Base-by-base conservation (phyloP, 2,113 vertebrate genomes). In the Ceyx melanurus region DNA sequence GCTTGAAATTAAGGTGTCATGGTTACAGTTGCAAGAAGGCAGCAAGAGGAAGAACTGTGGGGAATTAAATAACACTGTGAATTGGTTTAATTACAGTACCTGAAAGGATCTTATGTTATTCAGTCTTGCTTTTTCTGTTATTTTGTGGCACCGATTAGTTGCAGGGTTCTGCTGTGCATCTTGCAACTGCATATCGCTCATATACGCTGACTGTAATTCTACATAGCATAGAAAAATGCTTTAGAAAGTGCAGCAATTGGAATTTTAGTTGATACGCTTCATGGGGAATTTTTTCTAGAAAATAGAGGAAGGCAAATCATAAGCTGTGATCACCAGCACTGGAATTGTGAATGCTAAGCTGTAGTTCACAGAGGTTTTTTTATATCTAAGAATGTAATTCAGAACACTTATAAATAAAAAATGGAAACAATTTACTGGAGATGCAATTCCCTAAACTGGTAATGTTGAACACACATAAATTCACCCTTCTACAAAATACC, bases 51-150 rank as follows among this genome's bases (percentile, higher is more conserved):
- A 90, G 76, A 89, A 80, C 93, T 19, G 19, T 56, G 72, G 64
- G 84, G 82, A 93, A 87, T 89, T 68, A 79, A 91, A 83, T 92
- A 90, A 72, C 58, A 29, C 90, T 0, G 3, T 61, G 87, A 86
- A 93, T 89, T 73, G 82, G 88, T 89, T 94, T 96, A 97, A 97
- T 96, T 88, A 81, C 92, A 60, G 81, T 95, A 96, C 90, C 95
- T 91, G 93, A 68, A 94, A 90, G 80, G 74, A 84, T 91, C 71
- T 93, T 60, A 56, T 58, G 80, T 89, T 95, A 8, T 73, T 82
- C 76, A 48, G 29, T 37, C 73, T 73, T 31, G 74, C 66, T 90
- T 73, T 87, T 78, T 58, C 84, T 85, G 72, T 79, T 71, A 35
- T 68, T 43, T 77, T 86, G 50, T 89, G 53, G 68, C 62, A 67